Percentiles rank a stretch among this genome's conserved stretches.
Evolutionary conservation across 2,888 invertebrate genomes (phyloP).

Genomic region (Drosophila fungiperda): DNA sequence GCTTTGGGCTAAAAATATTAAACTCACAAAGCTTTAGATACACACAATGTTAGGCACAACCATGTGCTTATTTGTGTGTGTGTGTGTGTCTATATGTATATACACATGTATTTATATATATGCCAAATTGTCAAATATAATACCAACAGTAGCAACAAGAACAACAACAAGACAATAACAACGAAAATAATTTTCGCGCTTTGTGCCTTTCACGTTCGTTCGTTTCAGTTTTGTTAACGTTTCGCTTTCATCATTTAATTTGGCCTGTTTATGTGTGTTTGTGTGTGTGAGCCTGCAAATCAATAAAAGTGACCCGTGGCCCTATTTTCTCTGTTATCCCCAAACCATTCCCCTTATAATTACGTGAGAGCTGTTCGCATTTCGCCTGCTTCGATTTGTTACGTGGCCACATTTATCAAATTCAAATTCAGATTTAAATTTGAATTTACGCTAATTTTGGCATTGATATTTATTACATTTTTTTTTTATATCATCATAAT

Average conservation of each 20-base stretch:
- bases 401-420: constrained; percentile 60
- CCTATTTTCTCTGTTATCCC: neutral
- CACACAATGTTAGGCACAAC: constrained; percentile 33
- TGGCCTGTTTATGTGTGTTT: constrained; percentile 34
- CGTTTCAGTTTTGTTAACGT: constrained; percentile 48
- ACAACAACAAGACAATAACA: constrained; percentile 27
- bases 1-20: constrained; percentile 79
- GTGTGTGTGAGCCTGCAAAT: constrained; percentile 40
- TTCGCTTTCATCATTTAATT: constrained; percentile 72
- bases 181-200: constrained; percentile 74
- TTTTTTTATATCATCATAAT: constrained; percentile 26
- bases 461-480: constrained; percentile 61
- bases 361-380: constrained; percentile 32
- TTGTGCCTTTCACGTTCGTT: constrained; percentile 52
- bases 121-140: constrained; percentile 67
- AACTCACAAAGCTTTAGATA: constrained; percentile 66
- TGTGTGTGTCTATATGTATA: constrained; percentile 14
- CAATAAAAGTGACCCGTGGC: constrained; percentile 57
- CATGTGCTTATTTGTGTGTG: constrained; percentile 5
- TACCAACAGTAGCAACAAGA: constrained; percentile 14
- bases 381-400: constrained; percentile 38
- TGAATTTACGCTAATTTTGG: constrained; percentile 51
- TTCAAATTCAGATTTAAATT: constrained; percentile 46
- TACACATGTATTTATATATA: constrained; percentile 31
- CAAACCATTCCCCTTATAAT: neutral